Conservation (phyloP, 2,888 invertebrate species). For the Sympetrum striolatum region DNA sequence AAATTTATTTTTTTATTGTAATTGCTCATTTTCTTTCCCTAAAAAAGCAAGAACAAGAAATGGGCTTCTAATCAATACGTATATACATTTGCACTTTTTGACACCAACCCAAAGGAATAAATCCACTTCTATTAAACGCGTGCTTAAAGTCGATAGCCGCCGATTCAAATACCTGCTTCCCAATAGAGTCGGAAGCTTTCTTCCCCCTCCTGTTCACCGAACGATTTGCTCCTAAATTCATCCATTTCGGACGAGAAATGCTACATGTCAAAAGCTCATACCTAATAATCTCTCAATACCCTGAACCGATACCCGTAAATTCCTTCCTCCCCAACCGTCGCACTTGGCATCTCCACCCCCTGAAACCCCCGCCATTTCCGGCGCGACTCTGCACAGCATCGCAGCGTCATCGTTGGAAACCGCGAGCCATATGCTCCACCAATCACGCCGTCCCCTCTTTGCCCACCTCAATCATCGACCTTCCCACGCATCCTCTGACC, state of each 20-base stretch:
- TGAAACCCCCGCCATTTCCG: background rate
- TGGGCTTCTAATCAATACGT: too few species aligned
- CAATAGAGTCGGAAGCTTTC: background rate
- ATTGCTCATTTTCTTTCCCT: too few species aligned
- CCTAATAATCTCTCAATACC: background rate
- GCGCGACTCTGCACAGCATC: background rate
- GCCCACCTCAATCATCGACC: too few species aligned
- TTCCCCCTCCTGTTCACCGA: background rate
- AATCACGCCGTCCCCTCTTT: background rate
- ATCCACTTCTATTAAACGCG: too few species aligned
- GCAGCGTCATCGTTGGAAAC: background rate
- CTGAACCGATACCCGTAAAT: background rate
- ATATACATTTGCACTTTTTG: too few species aligned
- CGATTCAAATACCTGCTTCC: too few species aligned
- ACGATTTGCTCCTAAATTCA: background rate
- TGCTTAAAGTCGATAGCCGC: too few species aligned
- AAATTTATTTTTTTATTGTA: too few species aligned
- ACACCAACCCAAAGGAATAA: too few species aligned
- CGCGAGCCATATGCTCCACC: background rate
- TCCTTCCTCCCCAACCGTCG: background rate
- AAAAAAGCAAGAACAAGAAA: too few species aligned
- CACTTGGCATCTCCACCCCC: background rate
- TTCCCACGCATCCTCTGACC: background rate
- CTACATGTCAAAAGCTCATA: background rate
- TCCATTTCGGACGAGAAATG: background rate